Evolutionary conservation across 2,113 vertebrate genomes (phyloP).

Genomic region (Cygnus atratus): DNA sequence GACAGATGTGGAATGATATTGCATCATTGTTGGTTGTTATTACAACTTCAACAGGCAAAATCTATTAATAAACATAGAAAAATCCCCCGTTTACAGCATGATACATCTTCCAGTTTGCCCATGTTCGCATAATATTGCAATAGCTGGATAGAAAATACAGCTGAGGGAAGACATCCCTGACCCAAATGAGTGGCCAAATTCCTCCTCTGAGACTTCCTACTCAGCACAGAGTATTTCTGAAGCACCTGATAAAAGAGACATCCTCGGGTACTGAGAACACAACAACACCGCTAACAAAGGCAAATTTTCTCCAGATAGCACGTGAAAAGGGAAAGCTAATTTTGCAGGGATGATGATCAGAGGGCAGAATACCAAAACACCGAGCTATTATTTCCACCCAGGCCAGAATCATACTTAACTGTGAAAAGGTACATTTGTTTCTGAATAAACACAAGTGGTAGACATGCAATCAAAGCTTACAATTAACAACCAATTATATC

Average conservation of each 20-base stretch:
- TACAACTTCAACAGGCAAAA: background rate
- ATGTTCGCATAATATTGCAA: background rate
- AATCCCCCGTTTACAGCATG: background rate
- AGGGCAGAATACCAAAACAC: background rate
- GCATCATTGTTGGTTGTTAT: background rate
- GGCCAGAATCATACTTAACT: background rate
- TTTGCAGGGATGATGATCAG: background rate
- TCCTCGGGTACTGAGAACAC: background rate
- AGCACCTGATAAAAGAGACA: slow-evolving; percentile 14
- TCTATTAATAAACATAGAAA: background rate
- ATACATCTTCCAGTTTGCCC: background rate
- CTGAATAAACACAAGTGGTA: background rate
- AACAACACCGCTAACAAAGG: background rate
- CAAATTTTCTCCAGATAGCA: background rate
- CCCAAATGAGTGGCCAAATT: background rate
- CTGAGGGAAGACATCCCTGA: background rate
- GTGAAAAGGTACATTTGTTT: background rate
- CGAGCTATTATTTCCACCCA: background rate
- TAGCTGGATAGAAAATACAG: background rate
- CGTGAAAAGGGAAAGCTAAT: background rate
- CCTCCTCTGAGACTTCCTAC: background rate
- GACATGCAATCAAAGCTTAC: background rate
- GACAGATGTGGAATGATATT: background rate
- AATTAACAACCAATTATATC: background rate
- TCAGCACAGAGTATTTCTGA: background rate